phyloP scores from a whole-genome alignment of 2,113 vertebrate genomes.

The Xiphophorus maculatus region DNA sequence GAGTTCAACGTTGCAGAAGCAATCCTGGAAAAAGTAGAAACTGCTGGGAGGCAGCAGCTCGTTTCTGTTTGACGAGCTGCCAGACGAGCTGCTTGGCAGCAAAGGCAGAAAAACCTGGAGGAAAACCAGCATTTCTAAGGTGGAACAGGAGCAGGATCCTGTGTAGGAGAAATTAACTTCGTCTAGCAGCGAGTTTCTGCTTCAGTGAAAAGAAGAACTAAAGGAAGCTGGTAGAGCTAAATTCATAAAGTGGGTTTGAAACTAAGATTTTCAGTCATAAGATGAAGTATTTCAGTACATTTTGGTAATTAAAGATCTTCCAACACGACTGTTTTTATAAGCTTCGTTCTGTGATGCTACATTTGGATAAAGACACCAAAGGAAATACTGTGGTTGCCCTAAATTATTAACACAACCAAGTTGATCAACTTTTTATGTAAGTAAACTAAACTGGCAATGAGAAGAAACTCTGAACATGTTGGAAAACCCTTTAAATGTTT shows the following conservation, averaged over 20 bases:
- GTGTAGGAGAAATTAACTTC: neutral
- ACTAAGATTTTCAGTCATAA: neutral
- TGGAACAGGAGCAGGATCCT: neutral
- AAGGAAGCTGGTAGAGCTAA: neutral
- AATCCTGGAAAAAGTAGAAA: neutral
- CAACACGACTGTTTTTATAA: too few relatives aligned
- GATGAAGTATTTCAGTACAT: neutral
- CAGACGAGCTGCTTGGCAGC: constrained; percentile 7
- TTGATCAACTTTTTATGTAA: too few relatives aligned
- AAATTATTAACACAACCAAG: too few relatives aligned
- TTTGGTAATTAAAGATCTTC: neutral
- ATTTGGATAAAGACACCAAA: too few relatives aligned
- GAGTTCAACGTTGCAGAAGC: neutral
- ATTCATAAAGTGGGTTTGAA: neutral
- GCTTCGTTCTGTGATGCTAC: too few relatives aligned
- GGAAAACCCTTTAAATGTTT: too few relatives aligned
- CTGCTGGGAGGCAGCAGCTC: neutral
- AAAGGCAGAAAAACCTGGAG: neutral
- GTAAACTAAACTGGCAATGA: too few relatives aligned
- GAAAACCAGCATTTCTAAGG: neutral
- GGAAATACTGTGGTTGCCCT: too few relatives aligned
- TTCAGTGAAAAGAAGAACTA: neutral
- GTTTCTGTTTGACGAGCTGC: neutral
- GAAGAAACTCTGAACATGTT: too few relatives aligned
- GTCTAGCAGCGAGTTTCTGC: neutral